Evolutionary conservation across 92 coral and sea anemone species (phyloP), one percentile per base, ranked within the genome.

Genomic region (Umimayanthus chanpuru): DNA sequence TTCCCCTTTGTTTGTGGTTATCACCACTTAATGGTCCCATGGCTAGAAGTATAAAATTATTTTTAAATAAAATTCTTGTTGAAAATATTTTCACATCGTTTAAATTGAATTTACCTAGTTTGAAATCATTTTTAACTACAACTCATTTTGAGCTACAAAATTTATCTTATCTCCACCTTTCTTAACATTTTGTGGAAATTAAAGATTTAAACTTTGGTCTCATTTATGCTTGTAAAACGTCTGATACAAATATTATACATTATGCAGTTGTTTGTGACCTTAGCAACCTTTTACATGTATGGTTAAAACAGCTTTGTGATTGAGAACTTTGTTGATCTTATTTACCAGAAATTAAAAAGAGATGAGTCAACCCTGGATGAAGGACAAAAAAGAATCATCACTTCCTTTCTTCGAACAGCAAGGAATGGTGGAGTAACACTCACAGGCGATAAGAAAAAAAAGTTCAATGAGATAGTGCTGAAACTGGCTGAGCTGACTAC

Each of bases 361-460:
- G 78, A 74, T 4, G 66, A 77, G 25, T 73, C 93, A 55, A 71
- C 36, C 28, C 88, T 95, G 61, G 96, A 93, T 83, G 96, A 95
- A 84, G 96, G 96, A 14, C 96, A 95, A 58, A 88, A 91, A 78
- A 94, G 98, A 64, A 92, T 95, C 23, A 70, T 93, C 20, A 82
- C 90, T 4, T 67, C 98, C 6, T 89, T 95, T 78, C 84, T 95
- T 58, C 90, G 94, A 25, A 89, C 98, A 65, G 94, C 98, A 73
- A 91, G 96, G 77, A 93, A 95, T 86, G 98, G 98, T 70, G 98
- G 98, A 4, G 96, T 95, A 5, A 92, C 91, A 20, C 88, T 95
- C 67, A 89, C 81, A 58, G 94, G 96, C 40, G 86, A 93, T 39
- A 88, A 88, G 56, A 93, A 89, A 79, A 87, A 93, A 72, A 92